Conservation (phyloP, 2,888 invertebrate genomes). For the Suillia variegata region DNA sequence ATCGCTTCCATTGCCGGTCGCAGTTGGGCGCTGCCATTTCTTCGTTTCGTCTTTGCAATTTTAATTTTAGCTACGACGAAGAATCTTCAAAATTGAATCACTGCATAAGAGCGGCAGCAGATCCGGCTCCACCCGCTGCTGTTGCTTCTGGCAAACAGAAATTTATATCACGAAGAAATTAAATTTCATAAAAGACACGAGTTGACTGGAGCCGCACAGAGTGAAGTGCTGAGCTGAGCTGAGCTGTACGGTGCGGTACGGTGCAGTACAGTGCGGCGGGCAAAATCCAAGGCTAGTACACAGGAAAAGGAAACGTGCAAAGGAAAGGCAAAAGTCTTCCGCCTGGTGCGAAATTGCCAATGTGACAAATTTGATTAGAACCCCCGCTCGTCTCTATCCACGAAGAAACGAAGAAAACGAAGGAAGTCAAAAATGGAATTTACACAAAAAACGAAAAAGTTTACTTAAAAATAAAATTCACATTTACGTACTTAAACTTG, state of each 20-base stretch:
- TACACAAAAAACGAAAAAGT: background rate
- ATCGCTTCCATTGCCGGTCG: slow-evolving; percentile 1
- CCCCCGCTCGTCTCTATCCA: too few relatives aligned
- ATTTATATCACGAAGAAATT: background rate
- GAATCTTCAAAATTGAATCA: slow-evolving; percentile 1
- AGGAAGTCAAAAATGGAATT: background rate
- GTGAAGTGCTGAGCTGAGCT: background rate
- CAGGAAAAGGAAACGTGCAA: background rate
- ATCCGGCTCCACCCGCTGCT: background rate
- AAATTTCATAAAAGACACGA: slow-evolving; percentile 5
- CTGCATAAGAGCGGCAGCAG: background rate
- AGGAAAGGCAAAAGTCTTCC: too few relatives aligned
- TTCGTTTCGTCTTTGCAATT: slow-evolving; percentile 11
- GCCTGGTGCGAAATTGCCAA: slow-evolving; percentile 4
- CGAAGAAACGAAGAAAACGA: background rate
- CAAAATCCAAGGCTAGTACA: too few relatives aligned
- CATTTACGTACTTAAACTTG: too few relatives aligned
- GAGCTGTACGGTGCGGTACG: too few relatives aligned
- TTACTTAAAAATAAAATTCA: background rate
- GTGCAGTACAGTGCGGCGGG: too few relatives aligned
- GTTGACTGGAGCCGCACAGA: background rate
- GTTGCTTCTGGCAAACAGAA: background rate
- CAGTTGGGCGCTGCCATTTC: background rate
- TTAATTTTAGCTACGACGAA: slow-evolving; percentile 1
- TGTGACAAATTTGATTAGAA: slow-evolving; percentile 14